phyloP scores from a whole-genome alignment of 2,113 vertebrate genomes.

The Corydoras sp. region DNA sequence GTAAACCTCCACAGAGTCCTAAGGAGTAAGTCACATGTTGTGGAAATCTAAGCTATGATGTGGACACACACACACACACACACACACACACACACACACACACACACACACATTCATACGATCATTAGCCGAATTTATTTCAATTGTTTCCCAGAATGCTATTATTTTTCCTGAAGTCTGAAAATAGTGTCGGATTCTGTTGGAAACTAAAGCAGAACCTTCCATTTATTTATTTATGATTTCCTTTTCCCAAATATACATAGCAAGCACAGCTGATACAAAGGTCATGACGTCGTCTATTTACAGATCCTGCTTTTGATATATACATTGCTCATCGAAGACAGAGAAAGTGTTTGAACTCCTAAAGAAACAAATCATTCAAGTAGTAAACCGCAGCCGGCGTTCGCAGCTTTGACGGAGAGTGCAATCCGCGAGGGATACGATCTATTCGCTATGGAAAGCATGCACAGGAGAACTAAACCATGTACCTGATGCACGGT shows the following conservation, averaged over 20 bases:
- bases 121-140: too few relatives aligned
- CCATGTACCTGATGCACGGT: not conserved
- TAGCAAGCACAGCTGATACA: conserved; percentile 51
- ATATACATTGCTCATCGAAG: conserved; percentile 55
- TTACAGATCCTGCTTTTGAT: conserved; percentile 55
- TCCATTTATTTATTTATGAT: conserved; percentile 59
- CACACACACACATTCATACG: too few relatives aligned
- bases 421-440: not conserved
- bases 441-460: not conserved
- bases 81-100: too few relatives aligned
- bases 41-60: too few relatives aligned
- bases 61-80: too few relatives aligned
- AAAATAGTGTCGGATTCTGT: too few relatives aligned
- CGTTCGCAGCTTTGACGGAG: not conserved
- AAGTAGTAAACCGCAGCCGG: conserved; percentile 33
- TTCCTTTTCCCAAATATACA: conserved; percentile 59
- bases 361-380: conserved; percentile 44
- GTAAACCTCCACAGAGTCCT: too few relatives aligned
- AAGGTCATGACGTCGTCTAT: conserved; percentile 56
- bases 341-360: conserved; percentile 45
- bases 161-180: too few relatives aligned
- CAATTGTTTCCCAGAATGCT: too few relatives aligned
- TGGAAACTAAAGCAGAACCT: too few relatives aligned
- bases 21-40: too few relatives aligned
- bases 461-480: not conserved